phyloP scores from a whole-genome alignment of 2,113 vertebrate genomes.

The Cairina moschata region DNA sequence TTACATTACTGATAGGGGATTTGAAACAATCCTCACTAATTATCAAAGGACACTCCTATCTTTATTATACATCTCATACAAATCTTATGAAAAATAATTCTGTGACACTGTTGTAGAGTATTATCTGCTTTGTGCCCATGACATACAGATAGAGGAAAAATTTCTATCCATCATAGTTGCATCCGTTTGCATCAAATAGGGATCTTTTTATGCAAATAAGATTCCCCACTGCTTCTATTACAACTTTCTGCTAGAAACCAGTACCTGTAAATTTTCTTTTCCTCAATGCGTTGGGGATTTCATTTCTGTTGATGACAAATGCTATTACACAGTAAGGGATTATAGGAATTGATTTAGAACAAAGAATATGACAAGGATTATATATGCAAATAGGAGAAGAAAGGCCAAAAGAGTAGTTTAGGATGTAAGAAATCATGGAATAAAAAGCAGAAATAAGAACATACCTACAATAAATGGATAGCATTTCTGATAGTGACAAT shows the following conservation, averaged over 20 bases:
- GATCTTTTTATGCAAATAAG: slow-evolving; percentile 53
- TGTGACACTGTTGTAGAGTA: not conserved
- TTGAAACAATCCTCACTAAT: not conserved
- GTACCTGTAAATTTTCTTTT: slow-evolving; percentile 47
- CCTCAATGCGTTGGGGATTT: slow-evolving; percentile 34
- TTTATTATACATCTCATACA: slow-evolving; percentile 13
- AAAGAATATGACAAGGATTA: slow-evolving; percentile 51
- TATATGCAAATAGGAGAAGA: slow-evolving; percentile 25
- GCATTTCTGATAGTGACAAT: not conserved
- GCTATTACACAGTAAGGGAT: slow-evolving; percentile 50
- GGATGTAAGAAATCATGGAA: not conserved
- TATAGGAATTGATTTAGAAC: slow-evolving; percentile 50
- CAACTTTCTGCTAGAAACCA: slow-evolving; percentile 30
- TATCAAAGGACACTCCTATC: not conserved
- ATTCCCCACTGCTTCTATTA: slow-evolving; percentile 56
- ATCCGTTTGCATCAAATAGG: slow-evolving; percentile 35
- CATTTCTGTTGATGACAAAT: slow-evolving; percentile 61
- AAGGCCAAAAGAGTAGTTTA: not conserved
- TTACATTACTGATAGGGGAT: not conserved
- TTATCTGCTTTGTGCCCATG: slow-evolving; percentile 21
- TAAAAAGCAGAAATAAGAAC: slow-evolving; percentile 15
- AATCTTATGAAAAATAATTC: slow-evolving; percentile 16
- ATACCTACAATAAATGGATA: not conserved
- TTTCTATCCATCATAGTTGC: not conserved
- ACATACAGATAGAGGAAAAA: not conserved